Percentiles rank a stretch among this genome's conserved stretches.
phyloP scores from a whole-genome alignment of 1,140 invertebrate genomes.

The Penaeus chinensis region DNA sequence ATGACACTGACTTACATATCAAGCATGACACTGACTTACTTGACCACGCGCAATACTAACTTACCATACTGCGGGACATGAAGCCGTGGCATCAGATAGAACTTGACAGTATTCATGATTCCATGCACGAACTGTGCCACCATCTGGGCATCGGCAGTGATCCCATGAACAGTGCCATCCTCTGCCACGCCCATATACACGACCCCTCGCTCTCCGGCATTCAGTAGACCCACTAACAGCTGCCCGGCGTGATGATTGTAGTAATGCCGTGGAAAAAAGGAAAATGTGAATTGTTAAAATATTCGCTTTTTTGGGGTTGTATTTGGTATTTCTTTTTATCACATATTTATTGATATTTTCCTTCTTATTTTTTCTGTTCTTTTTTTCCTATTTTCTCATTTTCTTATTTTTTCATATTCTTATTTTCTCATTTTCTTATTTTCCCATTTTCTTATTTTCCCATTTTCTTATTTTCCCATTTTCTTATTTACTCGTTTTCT shows the following conservation, averaged over 20 bases:
- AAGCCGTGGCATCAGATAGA: conserved; percentile 19
- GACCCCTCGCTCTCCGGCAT: conserved; percentile 18
- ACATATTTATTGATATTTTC: no score
- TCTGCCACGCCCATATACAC: conserved; percentile 20
- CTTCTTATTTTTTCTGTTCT: no score
- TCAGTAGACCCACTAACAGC: conserved; percentile 26
- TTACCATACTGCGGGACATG: conserved; percentile 28
- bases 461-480: no score
- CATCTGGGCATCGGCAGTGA: not conserved
- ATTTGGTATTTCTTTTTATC: no score
- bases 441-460: no score
- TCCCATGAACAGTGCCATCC: conserved; percentile 3
- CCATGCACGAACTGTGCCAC: conserved; percentile 15
- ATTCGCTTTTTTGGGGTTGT: no score
- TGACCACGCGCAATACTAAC: not conserved
- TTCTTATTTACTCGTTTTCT: no score
- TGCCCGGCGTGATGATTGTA: not conserved
- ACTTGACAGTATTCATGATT: conserved; percentile 15
- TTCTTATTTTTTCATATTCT: no score
- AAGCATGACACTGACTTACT: no score
- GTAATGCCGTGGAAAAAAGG: not conserved
- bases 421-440: no score
- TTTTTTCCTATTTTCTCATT: no score
- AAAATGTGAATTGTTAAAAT: not conserved
- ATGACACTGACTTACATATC: no score